Conservation (phyloP, 2,888 invertebrate species). For the Lacanobia wlatinum region DNA sequence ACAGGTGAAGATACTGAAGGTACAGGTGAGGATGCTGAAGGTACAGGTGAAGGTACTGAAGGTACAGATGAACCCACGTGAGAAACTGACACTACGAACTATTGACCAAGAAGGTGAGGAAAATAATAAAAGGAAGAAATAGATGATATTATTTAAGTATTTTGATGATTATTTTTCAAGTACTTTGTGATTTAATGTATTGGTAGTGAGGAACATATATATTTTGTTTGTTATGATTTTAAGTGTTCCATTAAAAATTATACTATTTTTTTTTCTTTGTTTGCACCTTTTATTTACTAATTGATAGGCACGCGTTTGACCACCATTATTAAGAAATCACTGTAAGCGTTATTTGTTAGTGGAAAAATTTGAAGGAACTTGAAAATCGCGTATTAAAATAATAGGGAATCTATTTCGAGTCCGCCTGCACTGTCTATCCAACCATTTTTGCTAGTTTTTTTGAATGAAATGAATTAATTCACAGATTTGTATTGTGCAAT, state of each 20-base stretch:
- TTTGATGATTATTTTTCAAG: conserved; percentile 1
- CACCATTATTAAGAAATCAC: no score
- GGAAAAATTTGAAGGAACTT: no score
- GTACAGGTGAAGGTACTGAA: background rate
- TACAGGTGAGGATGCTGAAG: background rate
- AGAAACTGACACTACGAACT: background rate
- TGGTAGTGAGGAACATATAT: background rate
- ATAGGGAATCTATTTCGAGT: no score
- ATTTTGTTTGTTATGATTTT: background rate
- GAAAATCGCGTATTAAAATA: no score
- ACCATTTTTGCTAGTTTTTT: no score
- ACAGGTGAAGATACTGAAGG: background rate
- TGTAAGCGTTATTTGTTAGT: no score
- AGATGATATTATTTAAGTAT: no score
- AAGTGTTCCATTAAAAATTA: background rate
- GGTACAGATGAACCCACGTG: background rate
- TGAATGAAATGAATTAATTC: no score
- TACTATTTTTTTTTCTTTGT: background rate
- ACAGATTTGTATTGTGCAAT: no score
- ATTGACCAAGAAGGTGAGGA: background rate
- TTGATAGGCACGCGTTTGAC: no score
- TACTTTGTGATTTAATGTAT: background rate
- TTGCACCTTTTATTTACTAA: no score
- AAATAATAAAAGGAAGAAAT: conserved; percentile 6
- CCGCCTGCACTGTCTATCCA: no score